Conservation (phyloP, 1,140 invertebrate species). For the Plodia interpunctella region DNA sequence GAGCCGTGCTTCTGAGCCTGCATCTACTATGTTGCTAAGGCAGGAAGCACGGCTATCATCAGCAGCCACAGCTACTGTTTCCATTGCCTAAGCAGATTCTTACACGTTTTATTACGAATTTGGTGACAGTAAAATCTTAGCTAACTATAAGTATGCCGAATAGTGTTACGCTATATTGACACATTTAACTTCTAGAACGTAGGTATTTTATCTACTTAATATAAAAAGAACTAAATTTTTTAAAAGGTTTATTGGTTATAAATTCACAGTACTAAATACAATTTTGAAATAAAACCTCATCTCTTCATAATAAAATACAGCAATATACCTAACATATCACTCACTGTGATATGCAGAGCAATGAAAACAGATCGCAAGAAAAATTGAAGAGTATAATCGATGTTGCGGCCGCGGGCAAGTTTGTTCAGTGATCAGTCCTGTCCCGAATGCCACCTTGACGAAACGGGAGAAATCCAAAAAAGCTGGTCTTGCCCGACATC, state of each 20-base stretch:
- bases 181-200: too few species aligned
- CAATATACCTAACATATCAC: too few species aligned
- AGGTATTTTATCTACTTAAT: too few species aligned
- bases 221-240: too few species aligned
- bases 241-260: too few species aligned
- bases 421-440: slow-evolving; percentile 43
- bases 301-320: too few species aligned
- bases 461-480: slow-evolving; percentile 49
- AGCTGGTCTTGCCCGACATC: slow-evolving; percentile 48
- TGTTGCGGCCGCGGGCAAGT: slow-evolving; percentile 59
- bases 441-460: slow-evolving; percentile 46
- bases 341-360: neutral
- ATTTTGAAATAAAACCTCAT: too few species aligned
- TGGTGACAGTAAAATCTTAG: too few species aligned
- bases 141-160: too few species aligned
- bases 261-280: too few species aligned
- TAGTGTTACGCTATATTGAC: too few species aligned
- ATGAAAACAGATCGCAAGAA: slow-evolving; percentile 41
- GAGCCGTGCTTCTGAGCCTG: neutral
- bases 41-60: slow-evolving; percentile 56
- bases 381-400: slow-evolving; percentile 59
- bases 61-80: slow-evolving; percentile 34
- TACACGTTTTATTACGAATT: neutral
- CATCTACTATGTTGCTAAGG: neutral
- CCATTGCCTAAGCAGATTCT: slow-evolving; percentile 26